Evolutionary conservation across 1,140 invertebrate genomes (phyloP).

Genomic region (Drosophila quadrilineata): DNA sequence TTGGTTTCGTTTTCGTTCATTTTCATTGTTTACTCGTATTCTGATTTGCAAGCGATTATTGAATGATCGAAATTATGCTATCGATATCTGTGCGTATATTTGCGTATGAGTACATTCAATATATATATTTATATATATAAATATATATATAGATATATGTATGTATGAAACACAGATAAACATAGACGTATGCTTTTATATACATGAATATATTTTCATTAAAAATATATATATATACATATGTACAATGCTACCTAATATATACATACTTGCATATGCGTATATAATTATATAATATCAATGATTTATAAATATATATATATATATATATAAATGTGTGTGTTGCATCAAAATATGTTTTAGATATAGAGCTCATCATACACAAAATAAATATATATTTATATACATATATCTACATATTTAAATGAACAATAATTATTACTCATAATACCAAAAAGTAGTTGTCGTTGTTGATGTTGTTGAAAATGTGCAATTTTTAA

Average conservation of each 20-base stretch:
- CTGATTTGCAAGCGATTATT: constrained; percentile 20
- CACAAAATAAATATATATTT: constrained; percentile 2
- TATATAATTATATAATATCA: constrained; percentile 45
- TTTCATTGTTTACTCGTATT: constrained; percentile 13
- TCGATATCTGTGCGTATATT: constrained; percentile 25
- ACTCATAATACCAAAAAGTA: constrained; percentile 77
- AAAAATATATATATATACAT: constrained; percentile 14
- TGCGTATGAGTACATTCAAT: constrained; percentile 12
- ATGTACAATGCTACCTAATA: constrained; percentile 40
- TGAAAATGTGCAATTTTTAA: constrained; percentile 77
- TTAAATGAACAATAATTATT: constrained; percentile 64
- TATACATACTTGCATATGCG: constrained; percentile 42
- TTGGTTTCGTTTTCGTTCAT: neutral
- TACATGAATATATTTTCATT: constrained; percentile 37
- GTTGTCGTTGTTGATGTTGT: constrained; percentile 79
- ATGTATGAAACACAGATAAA: too few species aligned
- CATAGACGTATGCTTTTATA: too few species aligned
- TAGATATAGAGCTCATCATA: too few species aligned
- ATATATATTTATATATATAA: constrained; percentile 38
- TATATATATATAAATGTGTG: constrained; percentile 39
- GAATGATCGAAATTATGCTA: constrained; percentile 29
- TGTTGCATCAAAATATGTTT: constrained; percentile 18
- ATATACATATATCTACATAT: constrained; percentile 28
- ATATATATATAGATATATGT: constrained; percentile 18
- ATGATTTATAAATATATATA: constrained; percentile 27